Percentiles rank a stretch among this genome's conserved stretches.
These are phyloP conservation scores for Heterodera filipjevi DNA, from an alignment of 2,888 invertebrate species.

Conservation along the genomic window DNA sequence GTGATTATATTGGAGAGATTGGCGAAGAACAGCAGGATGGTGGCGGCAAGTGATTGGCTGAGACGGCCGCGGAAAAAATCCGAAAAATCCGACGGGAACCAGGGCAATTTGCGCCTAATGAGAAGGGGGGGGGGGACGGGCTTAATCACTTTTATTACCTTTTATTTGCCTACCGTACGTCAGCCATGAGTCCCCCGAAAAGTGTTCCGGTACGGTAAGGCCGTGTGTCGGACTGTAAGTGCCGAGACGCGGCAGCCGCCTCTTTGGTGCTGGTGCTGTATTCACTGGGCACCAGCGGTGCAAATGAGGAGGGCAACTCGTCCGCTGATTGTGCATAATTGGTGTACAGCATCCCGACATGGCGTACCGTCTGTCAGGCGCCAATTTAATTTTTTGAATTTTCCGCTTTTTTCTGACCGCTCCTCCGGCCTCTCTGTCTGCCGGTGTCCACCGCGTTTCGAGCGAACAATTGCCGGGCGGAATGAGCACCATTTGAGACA, in stretches of 20 bases:
- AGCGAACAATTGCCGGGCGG: conserved; percentile 59
- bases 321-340: conserved; percentile 50
- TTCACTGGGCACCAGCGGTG: conserved; percentile 65
- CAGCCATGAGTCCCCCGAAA: conserved; percentile 67
- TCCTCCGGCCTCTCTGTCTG: conserved; percentile 50
- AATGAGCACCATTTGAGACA: conserved; percentile 48
- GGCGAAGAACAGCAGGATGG: conserved; percentile 66
- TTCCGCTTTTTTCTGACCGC: not conserved
- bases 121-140: too few species aligned
- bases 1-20: conserved; percentile 67
- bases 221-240: not conserved
- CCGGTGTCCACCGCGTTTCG: conserved; percentile 66
- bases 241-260: not conserved
- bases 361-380: conserved; percentile 18
- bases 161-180: conserved; percentile 64
- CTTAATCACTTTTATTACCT: conserved; percentile 3
- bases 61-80: conserved; percentile 65
- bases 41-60: conserved; percentile 66
- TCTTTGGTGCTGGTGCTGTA: conserved; percentile 72
- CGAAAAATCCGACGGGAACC: conserved; percentile 66
- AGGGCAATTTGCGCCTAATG: conserved; percentile 44
- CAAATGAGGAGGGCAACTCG: conserved; percentile 38
- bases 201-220: conserved; percentile 67
- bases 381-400: not conserved
- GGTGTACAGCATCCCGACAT: conserved; percentile 46